A percentile compares a stretch with the other conserved stretches of the same genome.
Evolutionary conservation across 2,113 vertebrate genomes (phyloP).

Genomic region (Cryptomyrus ogoouensis): DNA sequence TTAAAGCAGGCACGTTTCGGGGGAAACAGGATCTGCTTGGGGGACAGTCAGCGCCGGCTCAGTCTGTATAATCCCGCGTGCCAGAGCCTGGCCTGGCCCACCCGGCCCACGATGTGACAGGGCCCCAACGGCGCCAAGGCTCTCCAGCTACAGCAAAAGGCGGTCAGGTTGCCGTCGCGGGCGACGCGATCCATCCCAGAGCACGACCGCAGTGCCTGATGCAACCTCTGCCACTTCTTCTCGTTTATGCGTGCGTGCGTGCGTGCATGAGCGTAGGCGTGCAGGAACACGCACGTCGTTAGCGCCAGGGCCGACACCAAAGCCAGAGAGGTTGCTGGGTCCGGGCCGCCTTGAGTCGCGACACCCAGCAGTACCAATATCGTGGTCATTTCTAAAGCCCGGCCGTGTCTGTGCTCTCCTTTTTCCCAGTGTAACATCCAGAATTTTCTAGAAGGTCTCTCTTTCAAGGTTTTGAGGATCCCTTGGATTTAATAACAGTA

Average conservation of each 20-base stretch:
- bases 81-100: neutral
- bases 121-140: neutral
- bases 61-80: neutral
- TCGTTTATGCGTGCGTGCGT: constrained; percentile 34
- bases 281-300: constrained; percentile 39
- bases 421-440: constrained; percentile 46
- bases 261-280: constrained; percentile 49
- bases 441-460: constrained; percentile 2
- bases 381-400: constrained; percentile 39
- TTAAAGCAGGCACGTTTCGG: neutral
- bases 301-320: constrained; percentile 28
- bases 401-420: constrained; percentile 23
- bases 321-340: constrained; percentile 41
- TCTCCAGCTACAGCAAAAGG: neutral
- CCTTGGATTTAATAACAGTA: constrained; percentile 61
- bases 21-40: neutral
- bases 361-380: neutral
- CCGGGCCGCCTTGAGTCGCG: constrained; percentile 56
- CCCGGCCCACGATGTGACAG: neutral
- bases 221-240: neutral
- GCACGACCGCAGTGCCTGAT: neutral
- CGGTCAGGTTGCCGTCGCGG: neutral
- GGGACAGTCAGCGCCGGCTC: neutral
- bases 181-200: neutral
- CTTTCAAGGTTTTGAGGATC: constrained; percentile 40